phyloP scores from a whole-genome alignment of 2,797 vertebrate genomes.

The Sardinella longiceps region DNA sequence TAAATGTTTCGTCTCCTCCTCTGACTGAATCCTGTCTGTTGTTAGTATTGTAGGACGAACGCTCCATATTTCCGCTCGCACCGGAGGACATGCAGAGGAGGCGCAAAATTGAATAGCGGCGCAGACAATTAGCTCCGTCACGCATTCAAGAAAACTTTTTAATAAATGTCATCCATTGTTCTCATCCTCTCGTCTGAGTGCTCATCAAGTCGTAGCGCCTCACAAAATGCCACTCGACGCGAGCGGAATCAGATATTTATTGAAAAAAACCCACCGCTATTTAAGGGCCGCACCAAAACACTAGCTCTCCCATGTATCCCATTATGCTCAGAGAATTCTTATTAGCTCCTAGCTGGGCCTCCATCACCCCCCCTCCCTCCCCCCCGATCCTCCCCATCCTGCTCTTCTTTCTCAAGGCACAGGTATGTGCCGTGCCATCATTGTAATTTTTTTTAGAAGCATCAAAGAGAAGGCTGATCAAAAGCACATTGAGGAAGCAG shows the following conservation, averaged over 20 bases:
- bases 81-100: not conserved
- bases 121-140: not conserved
- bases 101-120: not conserved
- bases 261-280: not conserved
- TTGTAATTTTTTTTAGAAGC: not conserved
- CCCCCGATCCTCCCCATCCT: not conserved
- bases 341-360: not conserved
- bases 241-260: not conserved
- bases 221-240: not conserved
- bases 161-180: constrained; percentile 6
- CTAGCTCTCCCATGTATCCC: not conserved
- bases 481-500: constrained; percentile 56
- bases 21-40: not conserved
- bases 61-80: not conserved
- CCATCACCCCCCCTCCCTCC: no score
- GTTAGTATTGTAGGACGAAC: not conserved
- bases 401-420: not conserved
- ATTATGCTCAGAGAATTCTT: not conserved
- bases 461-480: constrained; percentile 50
- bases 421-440: not conserved
- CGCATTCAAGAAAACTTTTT: not conserved
- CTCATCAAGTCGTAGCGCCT: not conserved
- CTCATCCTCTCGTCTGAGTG: not conserved
- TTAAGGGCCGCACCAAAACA: not conserved
- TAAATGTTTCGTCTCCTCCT: not conserved